Evolutionary conservation across 2,888 invertebrate genomes (phyloP).

Genomic region (Blastobasis adustella): DNA sequence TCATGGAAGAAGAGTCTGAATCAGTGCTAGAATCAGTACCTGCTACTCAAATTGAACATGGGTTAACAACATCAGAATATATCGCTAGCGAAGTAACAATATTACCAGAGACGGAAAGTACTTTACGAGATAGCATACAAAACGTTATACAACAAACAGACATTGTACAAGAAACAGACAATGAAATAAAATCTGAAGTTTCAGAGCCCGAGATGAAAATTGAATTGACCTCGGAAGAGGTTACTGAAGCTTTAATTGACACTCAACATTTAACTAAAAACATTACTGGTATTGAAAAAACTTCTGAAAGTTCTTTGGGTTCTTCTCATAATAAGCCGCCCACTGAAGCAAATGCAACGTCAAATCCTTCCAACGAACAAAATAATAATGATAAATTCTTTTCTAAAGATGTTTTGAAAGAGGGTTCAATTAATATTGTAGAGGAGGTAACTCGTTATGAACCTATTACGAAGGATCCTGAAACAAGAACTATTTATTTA

Average conservation of each 20-base stretch:
- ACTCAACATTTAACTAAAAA: not conserved
- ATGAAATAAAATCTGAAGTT: not conserved
- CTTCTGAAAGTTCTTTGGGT: not conserved
- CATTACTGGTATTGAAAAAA: not conserved
- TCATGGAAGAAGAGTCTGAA: slow-evolving; percentile 57
- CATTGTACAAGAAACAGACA: not conserved
- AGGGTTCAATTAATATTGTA: slow-evolving; percentile 39
- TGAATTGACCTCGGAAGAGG: not conserved
- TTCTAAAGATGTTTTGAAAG: slow-evolving; percentile 33
- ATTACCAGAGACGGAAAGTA: slow-evolving; percentile 33
- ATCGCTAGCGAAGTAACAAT: slow-evolving; percentile 62
- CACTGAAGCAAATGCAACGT: not conserved
- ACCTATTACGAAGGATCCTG: slow-evolving; percentile 37
- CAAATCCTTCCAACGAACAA: slow-evolving; percentile 33
- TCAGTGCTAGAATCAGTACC: slow-evolving; percentile 32
- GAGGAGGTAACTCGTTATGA: slow-evolving; percentile 46
- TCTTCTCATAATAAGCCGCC: too few relatives aligned
- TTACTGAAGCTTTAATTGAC: not conserved
- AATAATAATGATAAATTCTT: slow-evolving; percentile 61
- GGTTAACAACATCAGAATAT: slow-evolving; percentile 24
- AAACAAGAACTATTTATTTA: slow-evolving; percentile 74
- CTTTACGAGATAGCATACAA: not conserved
- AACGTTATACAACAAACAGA: not conserved
- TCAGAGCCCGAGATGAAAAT: not conserved
- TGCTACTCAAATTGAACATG: slow-evolving; percentile 24